These are phyloP conservation scores for Noctuana brunneofusca DNA, from an alignment of 2,888 invertebrate genomes.

Conservation along the genomic window DNA sequence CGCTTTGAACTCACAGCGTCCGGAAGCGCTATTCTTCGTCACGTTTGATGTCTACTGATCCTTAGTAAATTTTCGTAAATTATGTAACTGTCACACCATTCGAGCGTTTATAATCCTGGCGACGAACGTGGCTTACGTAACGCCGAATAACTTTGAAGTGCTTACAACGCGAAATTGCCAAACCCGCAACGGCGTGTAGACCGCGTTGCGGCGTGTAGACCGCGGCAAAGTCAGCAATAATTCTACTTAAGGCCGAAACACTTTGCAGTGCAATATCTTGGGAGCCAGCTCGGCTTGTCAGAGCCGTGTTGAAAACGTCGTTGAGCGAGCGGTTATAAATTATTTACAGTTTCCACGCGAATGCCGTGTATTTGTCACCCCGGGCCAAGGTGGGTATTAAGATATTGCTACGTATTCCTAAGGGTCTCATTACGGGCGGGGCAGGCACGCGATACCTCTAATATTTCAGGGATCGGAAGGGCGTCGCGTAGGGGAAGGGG, in stretches of 20 bases:
- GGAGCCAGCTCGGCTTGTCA: constrained; percentile 56
- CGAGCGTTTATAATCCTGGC: constrained; percentile 43
- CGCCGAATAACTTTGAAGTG: constrained; percentile 60
- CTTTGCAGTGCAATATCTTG: constrained; percentile 58
- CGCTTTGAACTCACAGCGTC: constrained; percentile 65
- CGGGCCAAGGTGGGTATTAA: constrained; percentile 74
- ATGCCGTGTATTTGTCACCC: constrained; percentile 76
- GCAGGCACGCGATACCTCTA: constrained; percentile 64
- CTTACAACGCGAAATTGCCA: constrained; percentile 53
- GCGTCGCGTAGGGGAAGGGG: too few species aligned
- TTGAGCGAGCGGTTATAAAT: constrained; percentile 75
- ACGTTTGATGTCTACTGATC: constrained; percentile 64
- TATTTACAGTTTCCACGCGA: constrained; percentile 76
- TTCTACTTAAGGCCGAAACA: constrained; percentile 53
- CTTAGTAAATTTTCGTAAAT: constrained; percentile 57
- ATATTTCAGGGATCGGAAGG: too few species aligned
- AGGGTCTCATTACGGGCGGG: constrained; percentile 75
- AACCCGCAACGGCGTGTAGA: constrained; percentile 44
- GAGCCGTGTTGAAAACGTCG: constrained; percentile 60
- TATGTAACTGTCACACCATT: constrained; percentile 57
- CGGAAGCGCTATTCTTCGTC: constrained; percentile 52
- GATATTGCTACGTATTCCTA: constrained; percentile 80
- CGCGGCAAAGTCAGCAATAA: constrained; percentile 59
- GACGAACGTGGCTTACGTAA: constrained; percentile 34
- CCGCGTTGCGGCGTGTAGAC: too few species aligned